Evolutionary conservation across 2,888 invertebrate species (phyloP).

Genomic region (Caenorhabditis japonica): DNA sequence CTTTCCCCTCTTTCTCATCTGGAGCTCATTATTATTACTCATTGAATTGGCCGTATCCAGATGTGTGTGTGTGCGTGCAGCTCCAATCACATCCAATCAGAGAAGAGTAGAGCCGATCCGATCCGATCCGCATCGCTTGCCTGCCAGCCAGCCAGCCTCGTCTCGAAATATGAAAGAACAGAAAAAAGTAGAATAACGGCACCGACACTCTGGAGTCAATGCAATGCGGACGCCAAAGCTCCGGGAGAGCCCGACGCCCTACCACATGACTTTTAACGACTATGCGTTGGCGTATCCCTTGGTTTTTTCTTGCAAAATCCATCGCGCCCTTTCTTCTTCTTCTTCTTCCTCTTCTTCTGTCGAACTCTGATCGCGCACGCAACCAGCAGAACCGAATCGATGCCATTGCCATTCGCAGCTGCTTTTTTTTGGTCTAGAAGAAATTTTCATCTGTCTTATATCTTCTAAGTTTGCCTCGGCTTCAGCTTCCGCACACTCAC

Average conservation of each 20-base stretch:
- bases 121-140: too few relatives aligned
- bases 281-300: conserved; percentile 47
- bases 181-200: conserved; percentile 30
- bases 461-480: background rate
- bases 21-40: conserved; percentile 63
- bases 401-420: conserved; percentile 22
- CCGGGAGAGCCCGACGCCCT: conserved; percentile 15
- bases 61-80: conserved; percentile 25
- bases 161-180: conserved; percentile 51
- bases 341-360: conserved; percentile 1
- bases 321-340: background rate
- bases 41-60: conserved; percentile 60
- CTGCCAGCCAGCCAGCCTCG: too few relatives aligned
- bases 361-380: conserved; percentile 45
- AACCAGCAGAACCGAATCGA: too few relatives aligned
- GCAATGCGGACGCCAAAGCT: conserved; percentile 3
- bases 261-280: conserved; percentile 56
- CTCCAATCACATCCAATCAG: conserved; percentile 4
- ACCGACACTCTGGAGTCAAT: too few relatives aligned
- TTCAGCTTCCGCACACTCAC: background rate
- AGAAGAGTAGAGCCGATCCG: too few relatives aligned
- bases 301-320: conserved; percentile 17
- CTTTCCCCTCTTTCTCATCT: conserved; percentile 48
- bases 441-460: too few relatives aligned
- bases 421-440: background rate